Base-by-base conservation (phyloP, 2,113 vertebrate species). In the Bungarus multicinctus region DNA sequence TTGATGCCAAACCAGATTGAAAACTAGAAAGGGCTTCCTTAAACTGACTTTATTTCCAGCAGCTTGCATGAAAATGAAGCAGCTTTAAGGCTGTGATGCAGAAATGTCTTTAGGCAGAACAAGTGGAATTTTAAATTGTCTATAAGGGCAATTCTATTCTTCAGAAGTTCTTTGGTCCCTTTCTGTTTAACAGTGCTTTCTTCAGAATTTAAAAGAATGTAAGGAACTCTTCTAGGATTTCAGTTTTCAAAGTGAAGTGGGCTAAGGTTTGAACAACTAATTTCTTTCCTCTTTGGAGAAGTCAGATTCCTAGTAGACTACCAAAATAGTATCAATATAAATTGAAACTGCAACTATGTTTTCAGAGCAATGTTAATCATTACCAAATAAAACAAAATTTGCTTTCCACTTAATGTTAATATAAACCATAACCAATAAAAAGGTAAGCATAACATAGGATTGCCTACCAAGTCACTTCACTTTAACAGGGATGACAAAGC, bases 401-500 rank as follows among this genome's bases (percentile, higher is more conserved):
- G 53, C n/a, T 94, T 39, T 93, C 93, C 45, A 57, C 93, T 90
- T 94, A 95, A 96, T 94, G 95, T 93, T 93, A 91, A 50, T 50
- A 92, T 94, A 93, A 94, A 95, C 92, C 90, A 52, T 92, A 57
- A 50, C 8, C 47, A 50, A 50, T 50, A 50, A 8, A 50, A 50
- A 8, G 57, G 94, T 94, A 94, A 94, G 91, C 3, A 2, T 85
- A 95, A 95, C 93, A 74, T 52, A 55, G 45, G 88, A 89, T 91
- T 91, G 88, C 91, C 87, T 93, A 89, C 93, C 85, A 94, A 96
- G 93, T 92, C 60, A 39, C 12, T 85, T 85, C 64, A 86, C 87
- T 96, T 95, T 94, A 96, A 85, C 85, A 92, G 93, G 94, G 91
- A 93, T 90, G 94, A 96, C 96, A 95, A 96, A 95, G 81, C 89